A percentile compares a stretch with the other conserved stretches of the same genome.
Evolutionary conservation across 2,113 vertebrate genomes (phyloP).

Genomic region (Gorsachius goisagi): DNA sequence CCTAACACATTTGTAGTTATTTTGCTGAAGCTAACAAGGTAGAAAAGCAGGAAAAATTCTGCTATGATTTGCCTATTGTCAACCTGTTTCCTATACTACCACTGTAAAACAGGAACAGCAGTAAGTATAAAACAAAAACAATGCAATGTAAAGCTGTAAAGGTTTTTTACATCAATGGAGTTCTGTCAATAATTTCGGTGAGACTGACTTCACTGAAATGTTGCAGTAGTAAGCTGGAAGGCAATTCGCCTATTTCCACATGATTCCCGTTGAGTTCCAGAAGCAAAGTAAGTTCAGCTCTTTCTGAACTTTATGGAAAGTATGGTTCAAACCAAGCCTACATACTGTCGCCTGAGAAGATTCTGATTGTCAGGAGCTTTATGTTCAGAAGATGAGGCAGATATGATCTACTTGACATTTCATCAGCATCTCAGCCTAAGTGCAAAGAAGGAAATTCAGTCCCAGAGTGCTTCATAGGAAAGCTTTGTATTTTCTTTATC

Average conservation of each 20-base stretch:
- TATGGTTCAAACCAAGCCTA: not conserved
- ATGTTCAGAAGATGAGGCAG: not conserved
- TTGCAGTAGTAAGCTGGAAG: not conserved
- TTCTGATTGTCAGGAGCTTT: not conserved
- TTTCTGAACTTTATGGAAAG: not conserved
- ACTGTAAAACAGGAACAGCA: not conserved
- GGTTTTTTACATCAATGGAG: not conserved
- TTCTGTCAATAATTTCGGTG: not conserved
- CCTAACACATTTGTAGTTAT: not conserved
- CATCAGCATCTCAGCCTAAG: not conserved
- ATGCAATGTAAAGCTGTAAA: not conserved
- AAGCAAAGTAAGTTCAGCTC: not conserved
- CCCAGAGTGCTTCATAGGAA: not conserved
- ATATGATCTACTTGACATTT: conserved; percentile 7
- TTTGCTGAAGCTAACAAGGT: not conserved
- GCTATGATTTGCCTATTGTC: not conserved
- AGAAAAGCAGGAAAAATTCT: not conserved
- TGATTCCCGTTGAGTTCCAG: not conserved
- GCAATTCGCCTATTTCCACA: not conserved
- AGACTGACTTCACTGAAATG: not conserved
- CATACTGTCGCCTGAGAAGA: not conserved
- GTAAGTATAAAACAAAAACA: not conserved
- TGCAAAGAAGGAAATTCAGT: not conserved
- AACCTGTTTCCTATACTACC: not conserved
- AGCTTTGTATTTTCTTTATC: not conserved